Conservation (phyloP, 1,140 invertebrate genomes). For the Homalodisca vitripennis region DNA sequence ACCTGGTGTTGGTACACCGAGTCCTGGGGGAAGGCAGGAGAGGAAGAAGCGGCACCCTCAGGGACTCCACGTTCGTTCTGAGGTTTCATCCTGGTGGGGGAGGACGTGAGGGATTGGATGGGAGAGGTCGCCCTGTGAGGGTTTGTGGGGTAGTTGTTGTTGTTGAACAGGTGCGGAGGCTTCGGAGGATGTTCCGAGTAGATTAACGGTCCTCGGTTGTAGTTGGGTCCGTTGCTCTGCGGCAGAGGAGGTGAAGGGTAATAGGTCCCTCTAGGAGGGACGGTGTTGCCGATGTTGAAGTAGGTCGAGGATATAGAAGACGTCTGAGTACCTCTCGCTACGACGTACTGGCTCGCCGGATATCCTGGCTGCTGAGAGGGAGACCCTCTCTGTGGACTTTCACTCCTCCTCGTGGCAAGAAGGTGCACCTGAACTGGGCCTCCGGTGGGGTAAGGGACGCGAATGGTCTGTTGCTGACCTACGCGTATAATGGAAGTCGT, state of each 20-base stretch:
- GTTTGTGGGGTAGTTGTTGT: constrained; percentile 29
- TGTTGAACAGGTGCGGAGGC: constrained; percentile 20
- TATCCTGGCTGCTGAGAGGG: constrained; percentile 27
- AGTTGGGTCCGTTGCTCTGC: constrained; percentile 30
- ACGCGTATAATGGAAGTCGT: constrained; percentile 41
- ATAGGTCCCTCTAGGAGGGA: constrained; percentile 23
- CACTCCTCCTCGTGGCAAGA: constrained; percentile 43
- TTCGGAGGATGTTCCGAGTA: constrained; percentile 25
- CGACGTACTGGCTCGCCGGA: constrained; percentile 44
- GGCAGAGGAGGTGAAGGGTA: constrained; percentile 39
- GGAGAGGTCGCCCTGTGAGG: constrained; percentile 30
- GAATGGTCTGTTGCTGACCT: constrained; percentile 44
- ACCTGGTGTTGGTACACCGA: constrained; percentile 30
- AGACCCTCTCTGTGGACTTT: constrained; percentile 43
- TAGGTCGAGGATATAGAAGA: constrained; percentile 43
- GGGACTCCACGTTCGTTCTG: constrained; percentile 44
- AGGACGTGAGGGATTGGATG: constrained; percentile 48
- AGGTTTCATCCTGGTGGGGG: constrained; percentile 45
- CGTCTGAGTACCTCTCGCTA: constrained; percentile 50
- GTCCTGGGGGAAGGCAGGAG: constrained; percentile 38
- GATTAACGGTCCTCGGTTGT: constrained; percentile 31
- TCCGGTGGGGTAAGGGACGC: constrained; percentile 44
- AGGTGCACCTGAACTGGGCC: constrained; percentile 46
- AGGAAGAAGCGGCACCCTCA: constrained; percentile 49
- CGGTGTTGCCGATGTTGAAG: constrained; percentile 33